phyloP scores from a whole-genome alignment of 2,797 vertebrate species.

The Tokudaia tokunoshimensis region DNA sequence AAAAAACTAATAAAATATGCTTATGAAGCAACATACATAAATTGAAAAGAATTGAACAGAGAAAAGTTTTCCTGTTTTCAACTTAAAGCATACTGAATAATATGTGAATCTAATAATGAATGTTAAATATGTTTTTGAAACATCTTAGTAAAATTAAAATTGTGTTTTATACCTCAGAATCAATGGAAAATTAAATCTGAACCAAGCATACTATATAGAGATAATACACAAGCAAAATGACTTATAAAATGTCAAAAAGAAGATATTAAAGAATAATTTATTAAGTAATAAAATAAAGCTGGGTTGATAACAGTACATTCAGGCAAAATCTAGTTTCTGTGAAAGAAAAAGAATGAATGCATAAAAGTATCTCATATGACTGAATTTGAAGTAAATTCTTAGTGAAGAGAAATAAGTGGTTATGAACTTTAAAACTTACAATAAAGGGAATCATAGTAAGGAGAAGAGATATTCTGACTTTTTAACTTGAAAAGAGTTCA shows the following conservation, averaged over 20 bases:
- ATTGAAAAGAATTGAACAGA: not conserved
- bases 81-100: not conserved
- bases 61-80: not conserved
- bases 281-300: slow-evolving; percentile 1
- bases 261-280: not conserved
- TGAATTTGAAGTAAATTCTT: not conserved
- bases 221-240: not conserved
- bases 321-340: not conserved
- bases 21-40: not conserved
- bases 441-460: not conserved
- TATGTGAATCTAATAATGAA: not conserved
- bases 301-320: not conserved
- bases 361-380: not conserved
- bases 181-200: slow-evolving; percentile 5
- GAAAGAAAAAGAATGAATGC: not conserved
- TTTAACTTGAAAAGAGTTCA: not conserved
- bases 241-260: not conserved
- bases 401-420: not conserved
- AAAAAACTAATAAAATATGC: not conserved
- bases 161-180: not conserved
- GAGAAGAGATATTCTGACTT: not conserved
- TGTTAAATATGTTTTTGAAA: slow-evolving; percentile 3
- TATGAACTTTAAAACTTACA: not conserved
- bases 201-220: not conserved
- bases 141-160: not conserved